Evolutionary conservation across 2,113 vertebrate genomes (phyloP).

Genomic region (Silurus meridionalis): DNA sequence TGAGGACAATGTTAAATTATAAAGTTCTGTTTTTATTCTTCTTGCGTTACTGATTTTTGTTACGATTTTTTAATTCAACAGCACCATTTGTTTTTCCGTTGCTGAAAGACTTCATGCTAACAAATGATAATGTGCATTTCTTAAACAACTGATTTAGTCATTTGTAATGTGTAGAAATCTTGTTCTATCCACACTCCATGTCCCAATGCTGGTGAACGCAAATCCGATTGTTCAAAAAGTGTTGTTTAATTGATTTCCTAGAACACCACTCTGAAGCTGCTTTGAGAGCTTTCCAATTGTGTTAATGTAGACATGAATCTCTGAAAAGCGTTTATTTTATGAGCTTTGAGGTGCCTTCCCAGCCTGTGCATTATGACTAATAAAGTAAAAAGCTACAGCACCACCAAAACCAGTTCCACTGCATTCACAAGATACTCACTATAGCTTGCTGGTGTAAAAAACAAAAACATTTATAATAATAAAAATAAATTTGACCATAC

Average conservation of each 20-base stretch:
- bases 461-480: no score
- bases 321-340: neutral
- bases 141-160: neutral
- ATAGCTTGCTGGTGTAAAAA: neutral
- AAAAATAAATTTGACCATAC: neutral
- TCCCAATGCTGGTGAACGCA: neutral
- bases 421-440: neutral
- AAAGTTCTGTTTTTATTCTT: neutral
- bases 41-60: neutral
- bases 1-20: neutral
- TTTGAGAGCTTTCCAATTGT: neutral
- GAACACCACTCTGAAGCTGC: neutral
- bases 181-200: neutral
- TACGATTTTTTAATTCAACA: neutral
- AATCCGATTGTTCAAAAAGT: neutral
- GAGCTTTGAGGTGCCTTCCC: constrained; percentile 5
- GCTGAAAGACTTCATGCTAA: no score
- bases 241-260: neutral
- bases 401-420: constrained; percentile 14
- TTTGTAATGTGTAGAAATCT: neutral
- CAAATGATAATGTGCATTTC: neutral
- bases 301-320: neutral
- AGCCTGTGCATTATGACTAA: constrained; percentile 7
- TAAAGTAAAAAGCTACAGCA: neutral
- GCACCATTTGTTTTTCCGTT: neutral